These are phyloP conservation scores for Blomia tropicalis DNA, from an alignment of 2,888 invertebrate species.

Conservation along the genomic window DNA sequence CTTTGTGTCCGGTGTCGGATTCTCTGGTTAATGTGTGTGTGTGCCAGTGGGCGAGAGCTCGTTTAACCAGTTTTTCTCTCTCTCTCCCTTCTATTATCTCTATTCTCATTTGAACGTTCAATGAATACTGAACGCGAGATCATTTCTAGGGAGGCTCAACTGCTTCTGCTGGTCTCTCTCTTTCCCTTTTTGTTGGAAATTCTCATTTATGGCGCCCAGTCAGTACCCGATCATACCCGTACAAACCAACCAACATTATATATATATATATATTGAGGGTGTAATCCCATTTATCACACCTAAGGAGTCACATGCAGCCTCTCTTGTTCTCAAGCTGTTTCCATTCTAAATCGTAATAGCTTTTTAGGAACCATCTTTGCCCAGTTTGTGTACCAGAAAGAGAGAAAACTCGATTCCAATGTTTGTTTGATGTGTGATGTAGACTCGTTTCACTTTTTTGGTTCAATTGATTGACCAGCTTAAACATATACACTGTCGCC, in stretches of 20 bases:
- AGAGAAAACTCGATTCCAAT: too few relatives aligned
- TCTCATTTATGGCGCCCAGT: too few relatives aligned
- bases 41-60: too few relatives aligned
- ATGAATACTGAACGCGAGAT: background rate
- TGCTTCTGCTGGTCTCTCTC: too few relatives aligned
- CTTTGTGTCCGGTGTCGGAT: background rate
- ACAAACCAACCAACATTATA: background rate
- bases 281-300: constrained; percentile 15
- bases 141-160: background rate
- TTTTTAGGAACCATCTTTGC: too few relatives aligned
- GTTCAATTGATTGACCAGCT: background rate
- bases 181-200: too few relatives aligned
- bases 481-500: background rate
- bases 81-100: background rate
- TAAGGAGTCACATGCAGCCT: background rate
- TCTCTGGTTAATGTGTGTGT: background rate
- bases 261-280: background rate
- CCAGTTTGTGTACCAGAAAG: background rate
- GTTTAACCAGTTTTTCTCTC: too few relatives aligned
- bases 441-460: too few relatives aligned
- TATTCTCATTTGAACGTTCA: background rate
- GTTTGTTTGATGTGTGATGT: background rate
- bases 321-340: constrained; percentile 3
- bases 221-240: too few relatives aligned
- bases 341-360: too few relatives aligned